Percentiles rank a stretch among this genome's conserved stretches.
Evolutionary conservation across 2,888 invertebrate genomes (phyloP).

Genomic region (Heliconius sara): DNA sequence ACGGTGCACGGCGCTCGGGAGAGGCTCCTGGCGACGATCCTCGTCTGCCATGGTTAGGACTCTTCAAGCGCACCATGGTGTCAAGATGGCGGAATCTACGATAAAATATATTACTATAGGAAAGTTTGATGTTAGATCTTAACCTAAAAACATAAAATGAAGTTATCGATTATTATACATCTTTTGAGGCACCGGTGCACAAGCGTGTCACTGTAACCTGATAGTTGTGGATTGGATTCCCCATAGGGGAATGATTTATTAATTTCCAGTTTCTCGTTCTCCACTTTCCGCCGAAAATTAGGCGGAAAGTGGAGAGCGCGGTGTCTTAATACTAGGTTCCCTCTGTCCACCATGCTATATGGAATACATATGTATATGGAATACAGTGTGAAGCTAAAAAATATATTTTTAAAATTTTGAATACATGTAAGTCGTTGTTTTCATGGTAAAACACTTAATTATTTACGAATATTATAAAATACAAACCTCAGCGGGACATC

Average conservation of each 20-base stretch:
- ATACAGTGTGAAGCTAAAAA: too few relatives aligned
- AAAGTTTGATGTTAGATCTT: not conserved
- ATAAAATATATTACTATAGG: slow-evolving; percentile 9
- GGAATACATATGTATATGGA: too few relatives aligned
- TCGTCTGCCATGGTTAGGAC: slow-evolving; percentile 85
- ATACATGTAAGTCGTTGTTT: not conserved
- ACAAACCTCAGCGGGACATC: slow-evolving; percentile 91
- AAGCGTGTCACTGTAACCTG: too few relatives aligned
- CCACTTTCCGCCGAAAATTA: too few relatives aligned
- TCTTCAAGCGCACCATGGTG: slow-evolving; percentile 91
- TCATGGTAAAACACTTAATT: not conserved
- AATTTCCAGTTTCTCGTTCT: too few relatives aligned
- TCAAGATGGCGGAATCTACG: slow-evolving; percentile 93
- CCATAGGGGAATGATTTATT: too few relatives aligned
- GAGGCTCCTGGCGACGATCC: slow-evolving; percentile 89
- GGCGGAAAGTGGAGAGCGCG: too few relatives aligned
- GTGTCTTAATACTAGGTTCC: too few relatives aligned
- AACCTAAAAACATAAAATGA: not conserved
- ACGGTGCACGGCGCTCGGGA: slow-evolving; percentile 83
- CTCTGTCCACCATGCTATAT: too few relatives aligned
- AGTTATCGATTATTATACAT: not conserved
- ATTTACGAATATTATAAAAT: not conserved
- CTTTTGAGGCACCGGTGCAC: too few relatives aligned
- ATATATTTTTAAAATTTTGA: too few relatives aligned
- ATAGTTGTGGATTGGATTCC: too few relatives aligned